These are phyloP conservation scores for Ataeniobius toweri DNA, from an alignment of 2,797 vertebrate genomes.

Conservation along the genomic window DNA sequence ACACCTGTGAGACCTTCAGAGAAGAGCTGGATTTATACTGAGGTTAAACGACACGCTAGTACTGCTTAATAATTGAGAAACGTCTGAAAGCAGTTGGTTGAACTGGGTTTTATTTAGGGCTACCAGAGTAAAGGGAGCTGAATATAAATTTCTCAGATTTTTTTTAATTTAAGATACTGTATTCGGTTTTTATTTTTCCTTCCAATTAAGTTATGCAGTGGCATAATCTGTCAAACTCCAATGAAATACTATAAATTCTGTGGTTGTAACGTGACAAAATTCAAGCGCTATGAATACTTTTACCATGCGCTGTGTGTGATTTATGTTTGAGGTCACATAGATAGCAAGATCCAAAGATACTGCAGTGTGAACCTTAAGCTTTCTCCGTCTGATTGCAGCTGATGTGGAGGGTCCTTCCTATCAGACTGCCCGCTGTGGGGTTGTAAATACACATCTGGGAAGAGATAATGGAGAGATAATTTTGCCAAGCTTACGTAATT, in stretches of 20 bases:
- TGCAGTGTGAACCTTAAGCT: conserved; percentile 69
- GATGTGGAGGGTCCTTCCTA: conserved; percentile 41
- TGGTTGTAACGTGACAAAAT: neutral
- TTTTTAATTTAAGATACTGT: too few species aligned
- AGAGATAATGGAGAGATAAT: conserved; percentile 58
- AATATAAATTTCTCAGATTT: too few species aligned
- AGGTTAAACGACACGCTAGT: too few species aligned
- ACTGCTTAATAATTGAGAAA: too few species aligned
- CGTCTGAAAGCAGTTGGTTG: too few species aligned
- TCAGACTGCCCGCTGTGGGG: conserved; percentile 46
- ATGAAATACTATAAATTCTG: neutral
- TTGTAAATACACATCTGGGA: conserved; percentile 50
- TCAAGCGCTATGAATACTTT: neutral
- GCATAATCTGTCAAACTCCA: neutral
- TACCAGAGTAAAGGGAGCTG: too few species aligned
- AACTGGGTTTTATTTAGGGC: too few species aligned
- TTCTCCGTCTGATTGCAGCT: conserved; percentile 50
- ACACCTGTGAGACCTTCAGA: too few species aligned
- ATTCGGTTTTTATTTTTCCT: too few species aligned
- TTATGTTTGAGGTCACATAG: conserved; percentile 13
- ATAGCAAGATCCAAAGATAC: conserved; percentile 43
- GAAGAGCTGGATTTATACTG: too few species aligned
- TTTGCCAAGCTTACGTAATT: conserved; percentile 37
- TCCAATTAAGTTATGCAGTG: too few species aligned
- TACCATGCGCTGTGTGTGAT: neutral